Evolutionary conservation across 2,797 vertebrate species (phyloP).

Genomic region (Syncerus caffer): DNA sequence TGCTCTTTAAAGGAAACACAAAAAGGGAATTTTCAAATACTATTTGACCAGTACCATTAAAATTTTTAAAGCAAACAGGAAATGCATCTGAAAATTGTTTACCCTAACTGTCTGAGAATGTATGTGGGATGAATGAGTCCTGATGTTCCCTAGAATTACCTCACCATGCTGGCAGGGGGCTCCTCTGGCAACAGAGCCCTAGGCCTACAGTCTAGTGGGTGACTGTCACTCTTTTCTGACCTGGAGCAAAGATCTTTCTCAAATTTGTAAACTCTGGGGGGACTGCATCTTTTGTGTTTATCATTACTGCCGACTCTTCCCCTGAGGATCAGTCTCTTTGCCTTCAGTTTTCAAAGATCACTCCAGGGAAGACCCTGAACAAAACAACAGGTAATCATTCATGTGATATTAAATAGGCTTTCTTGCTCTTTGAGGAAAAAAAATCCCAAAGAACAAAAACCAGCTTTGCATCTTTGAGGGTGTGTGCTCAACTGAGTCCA

Average conservation of each 20-base stretch:
- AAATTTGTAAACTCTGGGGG: not conserved
- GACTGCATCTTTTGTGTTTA: not conserved
- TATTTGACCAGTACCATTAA: not conserved
- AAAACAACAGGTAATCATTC: not conserved
- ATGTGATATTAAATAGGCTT: not conserved
- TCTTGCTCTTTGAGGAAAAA: not conserved
- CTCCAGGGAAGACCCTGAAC: not conserved
- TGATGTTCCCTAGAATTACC: conserved; percentile 44
- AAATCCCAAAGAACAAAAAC: not conserved
- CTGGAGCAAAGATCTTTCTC: not conserved
- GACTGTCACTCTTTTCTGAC: not conserved
- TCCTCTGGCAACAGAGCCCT: not conserved
- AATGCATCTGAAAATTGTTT: conserved; percentile 60
- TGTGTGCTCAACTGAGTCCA: not conserved
- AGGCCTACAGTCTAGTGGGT: not conserved
- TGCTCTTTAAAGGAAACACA: not conserved
- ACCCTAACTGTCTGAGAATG: conserved; percentile 36
- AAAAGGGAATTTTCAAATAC: conserved; percentile 51
- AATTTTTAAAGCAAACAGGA: conserved; percentile 26
- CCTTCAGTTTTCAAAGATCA: not conserved
- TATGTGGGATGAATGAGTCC: conserved; percentile 30
- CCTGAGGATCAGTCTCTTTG: not conserved
- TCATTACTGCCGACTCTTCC: not conserved
- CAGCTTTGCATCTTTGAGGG: not conserved
- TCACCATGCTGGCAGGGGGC: conserved; percentile 14